Percentiles rank a stretch among this genome's conserved stretches.
phyloP scores from a whole-genome alignment of 2,113 vertebrate species.

The Bos indicus region DNA sequence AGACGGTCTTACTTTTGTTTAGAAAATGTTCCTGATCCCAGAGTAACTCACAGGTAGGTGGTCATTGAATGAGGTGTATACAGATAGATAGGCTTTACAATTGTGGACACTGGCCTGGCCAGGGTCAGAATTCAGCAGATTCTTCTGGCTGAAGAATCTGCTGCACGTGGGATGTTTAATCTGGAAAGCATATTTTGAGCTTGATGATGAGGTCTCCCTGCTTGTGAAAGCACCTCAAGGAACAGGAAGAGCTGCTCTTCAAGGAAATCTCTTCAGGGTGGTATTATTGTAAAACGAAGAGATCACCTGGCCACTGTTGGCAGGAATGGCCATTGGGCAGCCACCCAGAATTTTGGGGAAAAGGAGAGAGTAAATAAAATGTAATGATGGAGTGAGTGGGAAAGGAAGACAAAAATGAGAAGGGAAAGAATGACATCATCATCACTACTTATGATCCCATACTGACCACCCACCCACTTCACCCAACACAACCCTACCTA shows the following conservation, averaged over 20 bases:
- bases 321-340: neutral
- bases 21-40: neutral
- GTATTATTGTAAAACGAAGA: neutral
- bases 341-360: neutral
- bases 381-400: neutral
- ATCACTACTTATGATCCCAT: neutral
- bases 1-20: neutral
- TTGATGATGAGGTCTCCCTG: neutral
- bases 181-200: neutral
- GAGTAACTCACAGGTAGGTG: neutral
- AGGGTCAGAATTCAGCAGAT: neutral
- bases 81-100: neutral
- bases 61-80: neutral
- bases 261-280: neutral
- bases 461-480: neutral
- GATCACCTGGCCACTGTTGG: neutral
- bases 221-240: conserved; percentile 29
- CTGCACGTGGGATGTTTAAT: neutral
- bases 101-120: neutral
- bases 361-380: neutral
- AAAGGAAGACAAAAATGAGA: neutral
- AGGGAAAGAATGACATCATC: neutral
- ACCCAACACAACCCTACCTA: conserved; percentile 78
- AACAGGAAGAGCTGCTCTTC: conserved; percentile 37
- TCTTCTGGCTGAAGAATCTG: neutral